These are phyloP conservation scores for Mayetiola destructor DNA, from an alignment of 2,888 invertebrate genomes.

Conservation along the genomic window DNA sequence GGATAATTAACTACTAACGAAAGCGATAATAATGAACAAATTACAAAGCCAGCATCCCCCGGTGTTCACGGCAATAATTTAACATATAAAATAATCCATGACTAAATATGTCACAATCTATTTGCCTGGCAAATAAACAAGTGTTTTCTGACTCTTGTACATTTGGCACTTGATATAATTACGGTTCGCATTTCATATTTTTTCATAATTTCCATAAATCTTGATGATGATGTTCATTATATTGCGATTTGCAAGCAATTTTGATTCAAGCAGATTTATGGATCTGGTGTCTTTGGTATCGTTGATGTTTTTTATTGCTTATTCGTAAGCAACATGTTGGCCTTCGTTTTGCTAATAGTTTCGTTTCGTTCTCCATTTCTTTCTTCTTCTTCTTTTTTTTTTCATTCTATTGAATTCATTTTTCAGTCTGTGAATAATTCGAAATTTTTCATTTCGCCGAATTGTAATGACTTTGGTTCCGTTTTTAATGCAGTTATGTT, in stretches of 20 bases:
- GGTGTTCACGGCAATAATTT: not conserved
- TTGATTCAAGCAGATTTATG: not conserved
- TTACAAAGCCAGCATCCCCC: too few species aligned
- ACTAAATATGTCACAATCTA: not conserved
- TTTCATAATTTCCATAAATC: not conserved
- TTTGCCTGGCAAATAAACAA: too few species aligned
- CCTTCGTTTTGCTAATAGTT: not conserved
- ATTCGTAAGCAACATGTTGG: not conserved
- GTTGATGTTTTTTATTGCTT: not conserved
- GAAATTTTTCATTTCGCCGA: too few species aligned
- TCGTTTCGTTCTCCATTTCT: not conserved
- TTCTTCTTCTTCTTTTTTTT: not conserved
- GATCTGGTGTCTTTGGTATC: not conserved
- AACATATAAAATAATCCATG: not conserved
- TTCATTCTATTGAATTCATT: not conserved
- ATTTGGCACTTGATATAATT: too few species aligned
- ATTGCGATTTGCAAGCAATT: slow-evolving; percentile 1
- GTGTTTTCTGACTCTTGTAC: too few species aligned
- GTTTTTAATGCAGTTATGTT: too few species aligned
- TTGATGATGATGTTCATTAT: not conserved
- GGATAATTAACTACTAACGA: slow-evolving; percentile 12
- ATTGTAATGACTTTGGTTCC: too few species aligned
- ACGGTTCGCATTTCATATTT: too few species aligned
- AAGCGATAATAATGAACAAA: slow-evolving; percentile 9
- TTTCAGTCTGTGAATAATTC: too few species aligned